Base-by-base conservation (phyloP, 2,113 vertebrate species). In the Pungitius pungitius region DNA sequence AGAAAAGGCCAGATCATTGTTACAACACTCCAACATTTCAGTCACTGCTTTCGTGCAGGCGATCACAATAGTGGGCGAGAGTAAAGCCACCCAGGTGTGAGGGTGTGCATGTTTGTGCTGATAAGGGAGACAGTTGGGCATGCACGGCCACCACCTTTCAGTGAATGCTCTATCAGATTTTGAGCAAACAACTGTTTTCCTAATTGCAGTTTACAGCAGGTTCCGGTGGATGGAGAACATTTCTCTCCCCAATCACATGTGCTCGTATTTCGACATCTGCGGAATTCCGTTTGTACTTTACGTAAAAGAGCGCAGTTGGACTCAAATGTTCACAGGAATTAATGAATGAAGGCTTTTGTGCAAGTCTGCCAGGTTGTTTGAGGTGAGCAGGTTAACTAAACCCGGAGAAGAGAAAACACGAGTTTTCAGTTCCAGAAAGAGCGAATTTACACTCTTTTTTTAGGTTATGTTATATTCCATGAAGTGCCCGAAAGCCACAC, bases 71-170 rank as follows among this genome's bases (percentile, higher is more conserved):
- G 8, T 2, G 27, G 42, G 15, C 4, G 8, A 8, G 18, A 55
- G 11, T 8, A 69, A n/a, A 70, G 54, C 22, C 58, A 58, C 18
- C 4, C 27, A 69, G 15, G 0, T 52, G 4, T 20, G 35, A 33
- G 33, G 54, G 42, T 24, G 13, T 49, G 12, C 30, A 33, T 37
- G 42, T 47, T 40, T 66, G 2, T 22, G 17, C 39, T 3, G 30
- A 67, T 59, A 75, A 68, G 15, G 45, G 39, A 55, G 55, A 47
- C n/a, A 0, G 24, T 66, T 67, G 20, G 26, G 47, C 54, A 20
- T 66, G 8, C 30, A 57, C 7, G 11, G 26, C 15, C 33, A 3
- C 18, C 26, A 61, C 18, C 9, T 61, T 14, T 13, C 26, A 30
- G 5, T 35, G 3, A 51, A 66, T 37, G n/a, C 33, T 58, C n/a